Evolutionary conservation across 2,888 invertebrate species (phyloP).

Genomic region (Lepetodrilus schrolli): DNA sequence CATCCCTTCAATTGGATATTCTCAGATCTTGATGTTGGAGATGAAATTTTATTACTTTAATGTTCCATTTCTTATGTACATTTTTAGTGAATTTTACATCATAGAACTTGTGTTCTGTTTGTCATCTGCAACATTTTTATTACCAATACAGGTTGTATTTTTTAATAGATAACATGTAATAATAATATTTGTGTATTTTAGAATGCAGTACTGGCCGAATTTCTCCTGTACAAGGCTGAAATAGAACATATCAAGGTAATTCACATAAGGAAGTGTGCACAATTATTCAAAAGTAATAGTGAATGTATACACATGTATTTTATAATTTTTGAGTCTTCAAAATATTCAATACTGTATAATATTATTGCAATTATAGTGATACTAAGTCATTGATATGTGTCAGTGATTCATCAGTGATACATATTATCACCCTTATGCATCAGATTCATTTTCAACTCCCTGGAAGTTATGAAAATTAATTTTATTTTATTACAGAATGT

Average conservation of each 20-base stretch:
- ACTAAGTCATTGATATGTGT: not conserved
- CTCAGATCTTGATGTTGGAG: no score
- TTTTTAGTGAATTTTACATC: not conserved
- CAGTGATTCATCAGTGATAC: not conserved
- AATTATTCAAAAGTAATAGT: not conserved
- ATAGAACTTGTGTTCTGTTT: not conserved
- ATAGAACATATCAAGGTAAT: constrained; percentile 27
- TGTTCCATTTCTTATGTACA: not conserved
- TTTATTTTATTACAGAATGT: not conserved
- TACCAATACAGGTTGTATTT: not conserved
- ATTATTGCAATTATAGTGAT: not conserved
- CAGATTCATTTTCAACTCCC: not conserved
- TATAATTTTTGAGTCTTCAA: not conserved
- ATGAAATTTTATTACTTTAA: not conserved
- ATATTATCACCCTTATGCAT: no score
- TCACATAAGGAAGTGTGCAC: not conserved
- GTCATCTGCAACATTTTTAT: not conserved
- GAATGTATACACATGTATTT: not conserved
- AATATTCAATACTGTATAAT: not conserved
- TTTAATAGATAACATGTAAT: no score
- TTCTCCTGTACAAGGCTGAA: not conserved
- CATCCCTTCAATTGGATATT: no score
- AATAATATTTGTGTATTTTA: constrained; percentile 1
- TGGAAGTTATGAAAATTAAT: not conserved
- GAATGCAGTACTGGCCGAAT: constrained; percentile 9